Percentiles rank a stretch among this genome's conserved stretches.
Evolutionary conservation across 2,888 invertebrate species (phyloP).

Genomic region (Pachydiplax longipennis): DNA sequence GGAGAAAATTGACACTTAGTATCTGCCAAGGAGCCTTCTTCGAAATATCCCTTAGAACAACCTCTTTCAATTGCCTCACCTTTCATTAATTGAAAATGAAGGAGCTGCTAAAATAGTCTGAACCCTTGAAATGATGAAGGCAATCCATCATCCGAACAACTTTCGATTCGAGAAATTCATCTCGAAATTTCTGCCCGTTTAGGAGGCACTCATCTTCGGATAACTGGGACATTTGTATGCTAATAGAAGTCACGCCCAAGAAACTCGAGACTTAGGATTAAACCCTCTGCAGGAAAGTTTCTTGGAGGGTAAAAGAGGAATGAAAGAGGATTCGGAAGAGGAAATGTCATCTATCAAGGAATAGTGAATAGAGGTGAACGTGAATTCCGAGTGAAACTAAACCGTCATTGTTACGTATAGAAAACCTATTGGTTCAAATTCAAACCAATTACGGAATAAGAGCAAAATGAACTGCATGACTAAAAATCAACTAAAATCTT

Average conservation of each 20-base stretch:
- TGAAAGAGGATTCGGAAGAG: not conserved
- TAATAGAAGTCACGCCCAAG: not conserved
- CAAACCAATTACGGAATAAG: too few species aligned
- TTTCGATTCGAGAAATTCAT: not conserved
- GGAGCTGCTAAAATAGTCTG: not conserved
- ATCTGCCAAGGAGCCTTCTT: not conserved
- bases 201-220: not conserved
- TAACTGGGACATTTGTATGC: not conserved
- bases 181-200: not conserved
- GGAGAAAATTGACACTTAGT: too few species aligned
- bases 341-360: too few species aligned
- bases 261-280: not conserved
- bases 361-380: too few species aligned
- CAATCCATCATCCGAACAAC: not conserved
- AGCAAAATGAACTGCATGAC: too few species aligned
- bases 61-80: not conserved
- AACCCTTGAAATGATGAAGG: not conserved
- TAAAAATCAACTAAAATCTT: too few species aligned
- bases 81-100: not conserved
- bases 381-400: too few species aligned
- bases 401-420: too few species aligned
- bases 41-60: not conserved
- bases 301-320: not conserved
- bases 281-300: not conserved
- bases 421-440: too few species aligned